phyloP scores from a whole-genome alignment of 1,140 invertebrate species.

The Drosophila sp. region DNA sequence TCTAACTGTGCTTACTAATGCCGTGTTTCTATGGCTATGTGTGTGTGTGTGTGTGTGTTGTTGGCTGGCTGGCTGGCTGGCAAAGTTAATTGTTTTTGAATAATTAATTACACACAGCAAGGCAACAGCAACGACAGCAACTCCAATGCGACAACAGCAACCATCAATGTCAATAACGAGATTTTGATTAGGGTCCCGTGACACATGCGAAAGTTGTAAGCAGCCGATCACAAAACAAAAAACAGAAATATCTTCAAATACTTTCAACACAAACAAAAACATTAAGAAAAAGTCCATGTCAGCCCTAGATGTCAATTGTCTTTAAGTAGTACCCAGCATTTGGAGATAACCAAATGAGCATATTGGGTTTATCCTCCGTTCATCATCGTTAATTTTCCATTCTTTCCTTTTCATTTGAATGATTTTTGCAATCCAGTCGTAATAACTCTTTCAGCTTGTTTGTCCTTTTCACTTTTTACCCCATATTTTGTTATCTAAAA shows the following conservation, averaged over 20 bases:
- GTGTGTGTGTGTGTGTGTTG: conserved; percentile 21
- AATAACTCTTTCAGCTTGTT: no score
- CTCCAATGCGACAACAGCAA: conserved; percentile 18
- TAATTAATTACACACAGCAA: conserved; percentile 67
- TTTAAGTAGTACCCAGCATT: background rate
- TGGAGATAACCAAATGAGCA: no score
- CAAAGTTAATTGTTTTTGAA: conserved; percentile 76
- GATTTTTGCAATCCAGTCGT: no score
- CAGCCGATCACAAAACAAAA: background rate
- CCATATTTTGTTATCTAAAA: no score
- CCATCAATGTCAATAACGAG: conserved; percentile 65
- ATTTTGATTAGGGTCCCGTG: conserved; percentile 51
- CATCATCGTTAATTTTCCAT: no score
- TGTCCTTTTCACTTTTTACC: no score
- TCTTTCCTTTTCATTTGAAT: no score
- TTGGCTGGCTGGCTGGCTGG: conserved; percentile 38
- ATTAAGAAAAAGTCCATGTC: background rate
- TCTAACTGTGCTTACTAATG: conserved; percentile 64
- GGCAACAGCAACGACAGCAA: conserved; percentile 16
- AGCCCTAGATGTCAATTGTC: background rate
- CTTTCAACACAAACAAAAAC: background rate
- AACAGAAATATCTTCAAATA: background rate
- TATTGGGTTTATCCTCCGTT: no score
- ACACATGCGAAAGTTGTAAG: conserved; percentile 6
- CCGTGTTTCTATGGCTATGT: conserved; percentile 17